Evolutionary conservation across 1,140 invertebrate species (phyloP).

Genomic region (Panagrolaimus sp.): DNA sequence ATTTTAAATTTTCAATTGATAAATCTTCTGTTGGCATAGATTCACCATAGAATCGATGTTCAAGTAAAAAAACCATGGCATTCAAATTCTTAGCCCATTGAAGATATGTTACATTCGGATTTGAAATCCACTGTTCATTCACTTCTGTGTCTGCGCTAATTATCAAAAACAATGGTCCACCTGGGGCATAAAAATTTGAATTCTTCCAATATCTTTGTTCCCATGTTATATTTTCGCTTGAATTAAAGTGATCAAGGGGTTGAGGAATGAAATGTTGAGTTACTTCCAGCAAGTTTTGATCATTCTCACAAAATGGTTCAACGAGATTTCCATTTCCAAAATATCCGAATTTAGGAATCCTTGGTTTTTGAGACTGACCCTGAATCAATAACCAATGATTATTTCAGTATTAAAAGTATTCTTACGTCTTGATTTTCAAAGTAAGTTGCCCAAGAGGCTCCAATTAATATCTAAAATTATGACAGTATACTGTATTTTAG

Average conservation of each 20-base stretch:
- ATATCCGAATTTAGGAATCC: too few species aligned
- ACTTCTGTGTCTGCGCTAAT: slow-evolving; percentile 64
- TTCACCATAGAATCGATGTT: slow-evolving; percentile 29
- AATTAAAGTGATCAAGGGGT: not conserved
- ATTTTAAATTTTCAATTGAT: slow-evolving; percentile 37
- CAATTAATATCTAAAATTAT: too few species aligned
- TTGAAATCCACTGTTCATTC: slow-evolving; percentile 1
- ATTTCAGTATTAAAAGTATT: too few species aligned
- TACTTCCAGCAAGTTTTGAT: too few species aligned
- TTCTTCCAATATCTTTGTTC: slow-evolving; percentile 72
- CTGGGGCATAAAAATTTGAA: slow-evolving; percentile 65
- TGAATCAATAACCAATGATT: too few species aligned
- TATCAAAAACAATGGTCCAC: slow-evolving; percentile 77
- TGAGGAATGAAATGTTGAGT: too few species aligned
- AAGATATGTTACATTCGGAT: slow-evolving; percentile 4
- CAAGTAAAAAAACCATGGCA: slow-evolving; percentile 16
- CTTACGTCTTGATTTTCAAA: too few species aligned
- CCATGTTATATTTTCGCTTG: not conserved
- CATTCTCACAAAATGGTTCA: too few species aligned
- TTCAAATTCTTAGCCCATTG: slow-evolving; percentile 17
- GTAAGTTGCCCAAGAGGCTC: too few species aligned
- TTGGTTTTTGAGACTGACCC: not conserved
- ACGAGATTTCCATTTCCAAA: too few species aligned
- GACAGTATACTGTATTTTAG: too few species aligned
- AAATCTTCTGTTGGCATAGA: slow-evolving; percentile 27